phyloP scores from a whole-genome alignment of 2,888 invertebrate genomes.

The Chouioia cunea region DNA sequence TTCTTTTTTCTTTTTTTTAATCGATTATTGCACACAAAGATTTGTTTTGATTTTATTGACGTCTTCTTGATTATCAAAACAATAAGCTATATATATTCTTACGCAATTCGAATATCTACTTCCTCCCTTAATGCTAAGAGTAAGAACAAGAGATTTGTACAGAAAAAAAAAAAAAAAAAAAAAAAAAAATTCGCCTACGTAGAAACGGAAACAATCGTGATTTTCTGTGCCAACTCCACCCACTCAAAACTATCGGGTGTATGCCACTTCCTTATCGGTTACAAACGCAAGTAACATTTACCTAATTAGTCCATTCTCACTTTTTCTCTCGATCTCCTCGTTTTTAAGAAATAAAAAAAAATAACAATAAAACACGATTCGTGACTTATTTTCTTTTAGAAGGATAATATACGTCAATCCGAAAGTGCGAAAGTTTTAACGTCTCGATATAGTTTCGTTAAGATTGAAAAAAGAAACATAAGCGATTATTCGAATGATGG shows the following conservation, averaged over 20 bases:
- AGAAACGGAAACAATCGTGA: conserved; percentile 28
- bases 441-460: conserved; percentile 52
- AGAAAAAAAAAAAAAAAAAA: conserved; percentile 25
- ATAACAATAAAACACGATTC: conserved; percentile 3
- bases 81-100: no score
- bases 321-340: neutral
- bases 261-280: conserved; percentile 40
- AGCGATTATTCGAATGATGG: conserved; percentile 66
- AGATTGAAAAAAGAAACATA: conserved; percentile 60
- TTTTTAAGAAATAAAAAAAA: neutral
- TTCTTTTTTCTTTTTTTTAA: conserved; percentile 46
- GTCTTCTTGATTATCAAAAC: no score
- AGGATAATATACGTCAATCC: no score
- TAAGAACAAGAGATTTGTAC: no score
- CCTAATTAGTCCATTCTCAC: conserved; percentile 41
- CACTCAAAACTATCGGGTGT: conserved; percentile 1
- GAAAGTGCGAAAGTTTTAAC: no score
- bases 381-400: no score
- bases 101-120: no score
- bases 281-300: conserved; percentile 26
- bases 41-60: no score
- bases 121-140: no score
- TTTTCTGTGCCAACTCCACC: no score
- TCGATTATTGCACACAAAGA: no score
- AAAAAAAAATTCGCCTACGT: conserved; percentile 25